A percentile compares a stretch with the other conserved stretches of the same genome.
These are phyloP conservation scores for Ylistrum balloti DNA, from an alignment of 1,140 invertebrate genomes.

Conservation along the genomic window DNA sequence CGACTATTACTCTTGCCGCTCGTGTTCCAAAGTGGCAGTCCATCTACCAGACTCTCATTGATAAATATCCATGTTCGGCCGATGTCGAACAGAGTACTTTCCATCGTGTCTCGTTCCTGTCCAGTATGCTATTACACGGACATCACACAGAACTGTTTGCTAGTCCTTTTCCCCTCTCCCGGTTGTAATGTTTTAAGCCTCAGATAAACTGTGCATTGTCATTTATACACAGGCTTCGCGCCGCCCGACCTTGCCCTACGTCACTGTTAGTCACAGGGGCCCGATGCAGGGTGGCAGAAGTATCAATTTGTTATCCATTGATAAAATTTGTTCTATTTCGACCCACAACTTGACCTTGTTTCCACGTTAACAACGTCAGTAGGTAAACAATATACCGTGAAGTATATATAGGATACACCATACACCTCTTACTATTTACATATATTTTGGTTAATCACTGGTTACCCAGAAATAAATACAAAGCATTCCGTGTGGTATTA, in stretches of 20 bases:
- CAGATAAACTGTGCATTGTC: neutral
- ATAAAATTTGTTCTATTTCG: neutral
- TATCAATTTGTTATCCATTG: neutral
- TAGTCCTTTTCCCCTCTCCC: neutral
- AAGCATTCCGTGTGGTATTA: neutral
- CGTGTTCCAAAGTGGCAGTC: constrained; percentile 41
- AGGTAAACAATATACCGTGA: neutral
- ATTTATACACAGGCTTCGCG: constrained; percentile 15
- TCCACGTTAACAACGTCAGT: neutral
- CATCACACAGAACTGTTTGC: neutral
- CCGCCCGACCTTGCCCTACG: neutral
- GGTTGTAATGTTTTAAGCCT: neutral
- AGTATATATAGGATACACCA: neutral
- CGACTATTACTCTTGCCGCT: constrained; percentile 43
- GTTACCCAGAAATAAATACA: neutral
- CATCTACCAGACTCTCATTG: constrained; percentile 8
- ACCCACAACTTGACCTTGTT: neutral
- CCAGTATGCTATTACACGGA: neutral
- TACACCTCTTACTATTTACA: neutral
- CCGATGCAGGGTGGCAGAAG: neutral
- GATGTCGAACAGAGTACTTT: neutral
- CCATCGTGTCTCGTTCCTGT: neutral
- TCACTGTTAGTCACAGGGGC: constrained; percentile 21
- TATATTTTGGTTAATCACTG: neutral
- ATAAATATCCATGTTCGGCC: constrained; percentile 2